Conservation (phyloP, 2,888 invertebrate species). For the Podotricha telesiphe region DNA sequence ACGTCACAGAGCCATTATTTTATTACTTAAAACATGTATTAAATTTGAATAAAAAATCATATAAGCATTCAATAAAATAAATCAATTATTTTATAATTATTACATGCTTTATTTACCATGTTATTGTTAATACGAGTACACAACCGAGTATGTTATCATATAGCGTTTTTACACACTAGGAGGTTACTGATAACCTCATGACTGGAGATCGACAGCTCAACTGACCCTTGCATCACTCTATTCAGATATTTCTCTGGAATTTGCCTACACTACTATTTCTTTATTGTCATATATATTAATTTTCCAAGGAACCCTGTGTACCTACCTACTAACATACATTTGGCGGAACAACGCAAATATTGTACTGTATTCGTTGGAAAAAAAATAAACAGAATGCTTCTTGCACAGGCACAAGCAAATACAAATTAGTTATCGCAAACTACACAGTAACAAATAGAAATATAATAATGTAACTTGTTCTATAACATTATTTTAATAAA, state of each 20-base stretch:
- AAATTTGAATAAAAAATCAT: neutral
- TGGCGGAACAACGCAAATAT: neutral
- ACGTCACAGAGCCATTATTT: too few relatives aligned
- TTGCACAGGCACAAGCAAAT: too few relatives aligned
- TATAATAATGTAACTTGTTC: too few relatives aligned
- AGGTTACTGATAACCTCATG: slow-evolving; percentile 62
- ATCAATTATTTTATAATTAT: neutral
- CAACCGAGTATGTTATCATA: slow-evolving; percentile 47
- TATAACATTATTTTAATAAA: too few relatives aligned
- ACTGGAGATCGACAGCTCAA: slow-evolving; percentile 59
- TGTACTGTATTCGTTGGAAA: too few relatives aligned
- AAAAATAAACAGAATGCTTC: too few relatives aligned
- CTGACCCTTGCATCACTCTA: slow-evolving; percentile 64
- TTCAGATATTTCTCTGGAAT: slow-evolving; percentile 50
- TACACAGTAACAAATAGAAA: too few relatives aligned
- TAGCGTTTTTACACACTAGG: slow-evolving; percentile 35
- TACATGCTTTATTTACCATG: slow-evolving; percentile 9
- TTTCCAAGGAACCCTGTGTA: neutral
- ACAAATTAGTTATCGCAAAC: too few relatives aligned
- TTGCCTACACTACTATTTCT: neutral
- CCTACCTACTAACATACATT: neutral
- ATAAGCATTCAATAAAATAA: neutral
- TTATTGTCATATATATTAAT: neutral
- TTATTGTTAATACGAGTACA: slow-evolving; percentile 20
- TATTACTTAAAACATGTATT: too few relatives aligned